Conservation (phyloP, 2,113 vertebrate species). For the Crotophaga sulcirostris region DNA sequence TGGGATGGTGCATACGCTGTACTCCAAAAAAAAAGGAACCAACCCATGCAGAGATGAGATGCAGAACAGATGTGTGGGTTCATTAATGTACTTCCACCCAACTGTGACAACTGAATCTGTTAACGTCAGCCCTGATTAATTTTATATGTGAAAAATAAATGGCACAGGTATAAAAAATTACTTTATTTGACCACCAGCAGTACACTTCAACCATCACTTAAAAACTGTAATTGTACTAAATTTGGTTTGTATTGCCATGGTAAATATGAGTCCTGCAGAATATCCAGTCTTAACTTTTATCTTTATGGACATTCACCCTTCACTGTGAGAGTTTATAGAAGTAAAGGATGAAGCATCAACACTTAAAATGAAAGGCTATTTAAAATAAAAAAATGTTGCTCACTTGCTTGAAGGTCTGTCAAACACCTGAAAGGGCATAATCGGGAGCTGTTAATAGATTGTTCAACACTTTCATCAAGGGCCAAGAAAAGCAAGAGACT, state of each 20-base stretch:
- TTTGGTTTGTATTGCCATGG: neutral
- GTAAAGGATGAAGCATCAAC: neutral
- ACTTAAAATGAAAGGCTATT: neutral
- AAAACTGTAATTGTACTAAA: neutral
- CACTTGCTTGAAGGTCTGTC: neutral
- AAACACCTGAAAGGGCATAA: neutral
- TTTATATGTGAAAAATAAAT: neutral
- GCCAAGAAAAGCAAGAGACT: neutral
- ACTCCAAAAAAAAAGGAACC: neutral
- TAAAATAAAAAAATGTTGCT: neutral
- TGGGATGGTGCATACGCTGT: neutral
- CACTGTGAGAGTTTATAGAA: neutral
- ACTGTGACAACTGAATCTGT: neutral
- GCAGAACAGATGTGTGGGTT: conserved; percentile 4
- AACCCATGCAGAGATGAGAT: neutral
- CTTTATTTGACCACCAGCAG: neutral
- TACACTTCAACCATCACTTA: neutral
- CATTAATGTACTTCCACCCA: neutral
- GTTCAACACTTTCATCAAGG: neutral
- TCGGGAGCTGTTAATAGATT: neutral
- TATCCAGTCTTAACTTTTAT: neutral
- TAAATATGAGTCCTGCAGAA: neutral
- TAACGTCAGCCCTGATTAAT: neutral
- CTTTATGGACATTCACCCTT: neutral
- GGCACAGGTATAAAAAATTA: neutral